Base-by-base conservation (phyloP, 2,888 invertebrate species). In the Parnassius smintheus region DNA sequence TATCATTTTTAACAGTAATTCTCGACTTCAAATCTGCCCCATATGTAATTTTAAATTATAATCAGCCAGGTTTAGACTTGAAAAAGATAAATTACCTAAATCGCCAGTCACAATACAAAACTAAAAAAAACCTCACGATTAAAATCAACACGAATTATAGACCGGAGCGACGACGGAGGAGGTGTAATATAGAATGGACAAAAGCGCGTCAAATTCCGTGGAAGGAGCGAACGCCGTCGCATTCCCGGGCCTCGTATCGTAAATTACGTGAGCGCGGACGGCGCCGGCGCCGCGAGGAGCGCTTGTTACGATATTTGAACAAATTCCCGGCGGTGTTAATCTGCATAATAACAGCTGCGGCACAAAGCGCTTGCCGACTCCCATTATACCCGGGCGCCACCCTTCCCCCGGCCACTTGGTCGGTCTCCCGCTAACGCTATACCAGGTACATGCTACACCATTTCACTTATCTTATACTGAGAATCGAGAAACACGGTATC, bases 251-350 rank as follows among this genome's bases (percentile, higher is more conserved):
- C 82, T 78, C 75, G 80, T 82, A 82, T 87, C 86, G 88, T 88
- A 91, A 91, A 91, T 89, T 86, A 89, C 78, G 76, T 77, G 80
- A 78, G 49, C 49, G 49, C 49, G 49, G 76, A 80, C 86, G 87
- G 86, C 86, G 89, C 88, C 88, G 89, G 87, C 89, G 91, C 88
- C 74, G 85, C 82, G 84, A 86, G 88, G 84, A 84, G 82, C 77
- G 88, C 91, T 91, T 86, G 91, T 91, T 91, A 91, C 88, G 91
- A 89, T 91, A 88, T 90, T 88, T 90, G 91, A 89, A 91, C 91
- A 90, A 90, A 91, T 91, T 91, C 91, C 91, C 89, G 89, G 80
- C 88, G 89, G 91, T 91, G 91, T 90, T 90, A 90, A 91, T 91
- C 91, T 91, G 91, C 91, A 91, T 91, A 91, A 91, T 91, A 91